Conservation (phyloP, 2,113 vertebrate species). For the Apodemus speciosus region DNA sequence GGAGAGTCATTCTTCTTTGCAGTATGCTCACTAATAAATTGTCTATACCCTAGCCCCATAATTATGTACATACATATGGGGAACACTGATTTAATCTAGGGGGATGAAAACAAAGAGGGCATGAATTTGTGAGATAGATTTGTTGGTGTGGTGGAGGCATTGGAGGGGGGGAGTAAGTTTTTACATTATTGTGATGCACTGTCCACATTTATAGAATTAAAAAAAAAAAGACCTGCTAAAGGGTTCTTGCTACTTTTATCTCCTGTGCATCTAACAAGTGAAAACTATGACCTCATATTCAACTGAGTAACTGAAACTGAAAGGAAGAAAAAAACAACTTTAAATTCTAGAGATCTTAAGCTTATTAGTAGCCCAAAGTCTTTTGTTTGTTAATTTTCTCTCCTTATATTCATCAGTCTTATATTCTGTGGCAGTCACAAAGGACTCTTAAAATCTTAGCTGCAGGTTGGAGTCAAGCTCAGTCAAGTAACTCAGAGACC, state of each 20-base stretch:
- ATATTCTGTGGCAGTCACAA: background rate
- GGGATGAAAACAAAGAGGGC: background rate
- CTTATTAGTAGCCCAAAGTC: background rate
- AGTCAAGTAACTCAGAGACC: background rate
- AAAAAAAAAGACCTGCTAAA: background rate
- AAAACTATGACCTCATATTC: background rate
- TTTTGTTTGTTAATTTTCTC: conserved; percentile 29
- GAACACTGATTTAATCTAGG: background rate
- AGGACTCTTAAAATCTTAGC: conserved; percentile 39
- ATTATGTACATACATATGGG: background rate
- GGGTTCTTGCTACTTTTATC: background rate
- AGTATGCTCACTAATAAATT: background rate
- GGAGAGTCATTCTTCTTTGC: background rate
- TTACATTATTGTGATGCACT: background rate
- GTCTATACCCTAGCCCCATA: background rate
- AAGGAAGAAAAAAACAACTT: conserved; percentile 16
- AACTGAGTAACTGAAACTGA: conserved; percentile 6
- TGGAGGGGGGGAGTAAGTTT: background rate
- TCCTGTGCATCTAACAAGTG: background rate
- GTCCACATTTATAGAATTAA: background rate
- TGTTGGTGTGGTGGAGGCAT: background rate
- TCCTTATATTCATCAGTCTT: background rate
- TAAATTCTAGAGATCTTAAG: conserved; percentile 1
- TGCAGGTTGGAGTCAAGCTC: background rate
- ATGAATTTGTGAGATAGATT: too few species aligned